A percentile compares a stretch with the other conserved stretches of the same genome.
Conservation (phyloP, 2,888 invertebrate genomes). For the Nasonovia ribisnigri region DNA sequence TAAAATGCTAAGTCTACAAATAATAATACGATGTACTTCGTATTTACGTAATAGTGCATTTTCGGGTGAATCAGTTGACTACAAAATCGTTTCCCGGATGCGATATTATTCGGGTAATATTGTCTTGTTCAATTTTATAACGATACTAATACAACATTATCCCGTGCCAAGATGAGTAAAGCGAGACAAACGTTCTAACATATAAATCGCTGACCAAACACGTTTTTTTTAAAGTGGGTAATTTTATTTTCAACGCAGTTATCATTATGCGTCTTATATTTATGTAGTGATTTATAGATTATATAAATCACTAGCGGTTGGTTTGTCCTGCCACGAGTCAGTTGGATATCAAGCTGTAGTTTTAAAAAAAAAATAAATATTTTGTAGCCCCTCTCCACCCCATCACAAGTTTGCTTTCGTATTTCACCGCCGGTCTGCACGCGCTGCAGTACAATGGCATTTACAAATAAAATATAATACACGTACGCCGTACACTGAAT, state of each 20-base stretch:
- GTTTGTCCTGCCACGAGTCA: not conserved
- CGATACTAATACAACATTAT: not conserved
- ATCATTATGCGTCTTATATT: not conserved
- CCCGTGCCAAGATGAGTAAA: not conserved
- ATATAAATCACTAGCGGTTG: not conserved
- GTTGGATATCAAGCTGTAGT: not conserved
- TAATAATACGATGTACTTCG: not conserved
- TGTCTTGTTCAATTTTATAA: not conserved
- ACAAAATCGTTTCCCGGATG: not conserved
- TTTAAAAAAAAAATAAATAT: not conserved
- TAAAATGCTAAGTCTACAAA: not conserved
- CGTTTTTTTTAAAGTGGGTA: not conserved
- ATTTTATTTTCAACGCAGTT: not conserved
- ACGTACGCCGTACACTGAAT: not conserved
- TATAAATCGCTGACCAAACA: not conserved
- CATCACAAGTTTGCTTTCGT: not conserved
- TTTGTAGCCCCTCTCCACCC: not conserved
- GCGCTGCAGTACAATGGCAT: not conserved
- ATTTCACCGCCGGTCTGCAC: not conserved
- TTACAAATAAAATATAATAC: not conserved
- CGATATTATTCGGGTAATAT: not conserved
- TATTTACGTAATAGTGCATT: not conserved
- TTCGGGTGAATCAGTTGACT: not conserved
- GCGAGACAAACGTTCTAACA: not conserved
- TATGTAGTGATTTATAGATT: not conserved